Base-by-base conservation (phyloP, 1,140 invertebrate genomes). In the Trypoxylus dichotomus region DNA sequence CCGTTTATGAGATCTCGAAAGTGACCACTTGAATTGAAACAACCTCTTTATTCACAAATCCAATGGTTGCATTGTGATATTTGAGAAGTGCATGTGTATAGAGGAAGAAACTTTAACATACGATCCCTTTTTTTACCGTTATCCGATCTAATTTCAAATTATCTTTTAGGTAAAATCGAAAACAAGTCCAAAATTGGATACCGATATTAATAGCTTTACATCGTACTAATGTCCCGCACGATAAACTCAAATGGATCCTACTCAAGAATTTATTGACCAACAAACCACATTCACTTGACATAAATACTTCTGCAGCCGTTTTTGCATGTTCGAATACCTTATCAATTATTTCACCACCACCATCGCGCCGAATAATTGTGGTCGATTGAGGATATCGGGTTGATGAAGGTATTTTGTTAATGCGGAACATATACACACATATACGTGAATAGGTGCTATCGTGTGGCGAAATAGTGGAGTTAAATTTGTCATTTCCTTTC, bases 271-370 rank as follows among this genome's bases (percentile, higher is more conserved):
- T 68, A 68, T 68, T 68, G 60, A 68, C 60, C 60, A 68, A 68
- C 41, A 74, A 74, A 74, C 72, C 72, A 43, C 72, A 74, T 43
- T 74, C 41, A 42, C 41, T 74, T 74, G 41, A 43, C 72, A 74
- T 43, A 74, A 37, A 74, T 74, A 74, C 41, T 74, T 37, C 29
- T 15, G 29, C 19, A 19, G 29, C 41, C 21, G 13, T 74, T 74
- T 74, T 74, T 74, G 29, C 41, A 41, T 74, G 29, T 74, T 74
- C 41, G 72, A 74, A 74, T 41, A 43, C 41, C 19, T 74, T 41
- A 74, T 43, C n/a, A 74, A 74, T 74, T 42, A 37, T 43, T 74
- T 37, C 15, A 74, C 29, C 41, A 74, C 41, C 41, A 74, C 29
- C 41, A 74, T 19, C 32, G 41, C 29, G 19, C 21, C 29, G 29